phyloP scores from a whole-genome alignment of 23 tunicate species.

The Halocynthia roretzi region DNA sequence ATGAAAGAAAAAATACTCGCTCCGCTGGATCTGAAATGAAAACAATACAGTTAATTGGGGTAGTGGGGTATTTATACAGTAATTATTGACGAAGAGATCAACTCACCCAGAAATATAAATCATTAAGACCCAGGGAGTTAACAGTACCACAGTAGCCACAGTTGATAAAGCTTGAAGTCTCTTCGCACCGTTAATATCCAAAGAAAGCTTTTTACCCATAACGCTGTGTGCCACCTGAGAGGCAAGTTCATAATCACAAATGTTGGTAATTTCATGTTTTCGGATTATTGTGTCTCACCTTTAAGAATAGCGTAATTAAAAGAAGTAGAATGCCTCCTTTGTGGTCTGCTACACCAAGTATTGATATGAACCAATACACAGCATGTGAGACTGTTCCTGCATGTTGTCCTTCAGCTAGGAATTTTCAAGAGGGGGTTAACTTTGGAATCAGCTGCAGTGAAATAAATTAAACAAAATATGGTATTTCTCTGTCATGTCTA shows the following conservation, averaged over 20 bases:
- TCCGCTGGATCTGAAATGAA: slow-evolving; percentile 20
- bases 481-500: no score
- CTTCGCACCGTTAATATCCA: slow-evolving; percentile 58
- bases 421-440: no score
- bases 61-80: no score
- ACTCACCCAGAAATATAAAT: slow-evolving; percentile 36
- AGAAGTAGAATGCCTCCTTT: slow-evolving; percentile 82
- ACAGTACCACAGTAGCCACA: slow-evolving; percentile 38
- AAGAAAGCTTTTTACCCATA: slow-evolving; percentile 43
- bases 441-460: no score
- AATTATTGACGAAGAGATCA: background rate
- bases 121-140: slow-evolving; percentile 59
- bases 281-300: slow-evolving; percentile 14
- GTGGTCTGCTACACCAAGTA: slow-evolving; percentile 77
- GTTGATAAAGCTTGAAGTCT: slow-evolving; percentile 74
- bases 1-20: slow-evolving; percentile 21
- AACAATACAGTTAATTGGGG: background rate
- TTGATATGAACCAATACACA: slow-evolving; percentile 43
- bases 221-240: slow-evolving; percentile 47
- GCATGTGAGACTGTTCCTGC: slow-evolving; percentile 56
- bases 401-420: slow-evolving; percentile 46
- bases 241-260: background rate
- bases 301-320: slow-evolving; percentile 36
- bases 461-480: no score
- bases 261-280: background rate